Base-by-base conservation (phyloP, 2,888 invertebrate genomes). In the Caenorhabditis parvicauda region DNA sequence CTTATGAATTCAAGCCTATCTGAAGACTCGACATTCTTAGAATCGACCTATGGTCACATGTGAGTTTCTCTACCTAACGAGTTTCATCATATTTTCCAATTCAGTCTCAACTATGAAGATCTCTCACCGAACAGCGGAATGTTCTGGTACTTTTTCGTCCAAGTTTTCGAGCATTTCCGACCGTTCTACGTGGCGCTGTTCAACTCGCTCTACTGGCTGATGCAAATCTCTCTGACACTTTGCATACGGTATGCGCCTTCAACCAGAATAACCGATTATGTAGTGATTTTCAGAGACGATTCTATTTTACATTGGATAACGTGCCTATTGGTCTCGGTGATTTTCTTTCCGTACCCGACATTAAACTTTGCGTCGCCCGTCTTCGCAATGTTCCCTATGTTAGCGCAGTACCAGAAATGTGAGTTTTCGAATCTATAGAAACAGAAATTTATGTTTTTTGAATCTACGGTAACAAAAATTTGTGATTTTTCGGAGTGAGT, bases 61-160 rank as follows among this genome's bases (percentile, higher is more conserved):
- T 76, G 54, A 46, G 65, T 64, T 47, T 51, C 21, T 12, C 4
- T 5, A 39, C n/a, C n/a, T n/a, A n/a, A n/a, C n/a, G n/a, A n/a
- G n/a, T n/a, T n/a, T n/a, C n/a, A n/a, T n/a, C n/a, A n/a, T n/a
- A 39, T 14, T 5, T n/a, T 24, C 12, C 4, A 29, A 67, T 79
- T 45, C 58, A 81, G 79, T 42, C n/a, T 81, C n/a, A 35, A 88
- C 19, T 92, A 93, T 49, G 90, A 91, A 1, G 96, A 98, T 82
- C 85, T 96, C 66, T 90, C 91, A 74, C 98, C 98, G 24, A 98
- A 98, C 82, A 90, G 94, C 74, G 98, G 98, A 0, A 85, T 98
- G 1, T 98, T 95, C 83, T 99, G 98, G 98, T 99, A 98, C 81
- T 96, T 99, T 84, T 98, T 99, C 83, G 95, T 94, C 0, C 96